These are phyloP conservation scores for Mechanitis messenoides DNA, from an alignment of 2,888 invertebrate genomes.

Conservation along the genomic window DNA sequence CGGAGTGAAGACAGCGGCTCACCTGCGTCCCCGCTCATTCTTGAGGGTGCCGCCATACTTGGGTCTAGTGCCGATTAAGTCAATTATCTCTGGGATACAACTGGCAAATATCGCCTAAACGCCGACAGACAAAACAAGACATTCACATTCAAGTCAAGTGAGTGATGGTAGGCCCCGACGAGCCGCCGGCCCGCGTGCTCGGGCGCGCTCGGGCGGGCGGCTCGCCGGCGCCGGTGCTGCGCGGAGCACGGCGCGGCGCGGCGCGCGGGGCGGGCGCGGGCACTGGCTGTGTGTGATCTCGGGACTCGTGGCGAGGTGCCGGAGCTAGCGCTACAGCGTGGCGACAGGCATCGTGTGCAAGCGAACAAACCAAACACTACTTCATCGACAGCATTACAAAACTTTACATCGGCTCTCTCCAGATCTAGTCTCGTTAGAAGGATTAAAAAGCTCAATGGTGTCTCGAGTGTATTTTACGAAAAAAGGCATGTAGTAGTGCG, in stretches of 20 bases:
- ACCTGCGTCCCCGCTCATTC: conserved; percentile 99
- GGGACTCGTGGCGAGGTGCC: conserved; percentile 75
- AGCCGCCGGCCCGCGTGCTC: conserved; percentile 34
- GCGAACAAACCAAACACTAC: conserved; percentile 78
- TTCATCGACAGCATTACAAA: conserved; percentile 77
- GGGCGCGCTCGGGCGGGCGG: conserved; percentile 29
- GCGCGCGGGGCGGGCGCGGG: conserved; percentile 52
- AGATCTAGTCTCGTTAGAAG: conserved; percentile 76
- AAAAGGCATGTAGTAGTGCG: conserved; percentile 75
- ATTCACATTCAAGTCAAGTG: conserved; percentile 72
- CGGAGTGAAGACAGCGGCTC: conserved; percentile 82
- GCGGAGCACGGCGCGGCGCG: conserved; percentile 31
- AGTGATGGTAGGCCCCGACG: conserved; percentile 45
- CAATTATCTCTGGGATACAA: conserved; percentile 99
- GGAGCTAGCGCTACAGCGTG: conserved; percentile 78
- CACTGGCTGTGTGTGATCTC: conserved; percentile 74
- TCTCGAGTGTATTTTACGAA: conserved; percentile 74
- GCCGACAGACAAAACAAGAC: conserved; percentile 80
- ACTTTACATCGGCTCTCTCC: conserved; percentile 76
- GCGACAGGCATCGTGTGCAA: conserved; percentile 78
- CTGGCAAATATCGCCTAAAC: conserved; percentile 99
- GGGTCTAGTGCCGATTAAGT: conserved; percentile 99
- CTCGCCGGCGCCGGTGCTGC: conserved; percentile 28
- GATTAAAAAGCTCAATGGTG: conserved; percentile 75
- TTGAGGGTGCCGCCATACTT: conserved; percentile 99